Conservation (phyloP, 2,113 vertebrate species). For the Macquaria ambigua region DNA sequence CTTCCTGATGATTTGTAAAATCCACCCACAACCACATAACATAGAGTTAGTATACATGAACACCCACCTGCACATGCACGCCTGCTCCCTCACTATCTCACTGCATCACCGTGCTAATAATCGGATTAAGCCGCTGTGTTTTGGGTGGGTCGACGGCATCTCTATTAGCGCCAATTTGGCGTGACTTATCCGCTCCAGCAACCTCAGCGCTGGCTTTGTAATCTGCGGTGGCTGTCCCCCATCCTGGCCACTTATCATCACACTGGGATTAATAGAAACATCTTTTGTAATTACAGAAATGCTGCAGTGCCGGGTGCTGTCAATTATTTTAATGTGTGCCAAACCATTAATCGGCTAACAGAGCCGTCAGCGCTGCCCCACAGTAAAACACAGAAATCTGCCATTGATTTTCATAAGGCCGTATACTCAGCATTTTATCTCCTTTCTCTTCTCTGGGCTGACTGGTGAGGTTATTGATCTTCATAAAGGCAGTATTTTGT, state of each 20-base stretch:
- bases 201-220: conserved; percentile 56
- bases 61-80: conserved; percentile 21
- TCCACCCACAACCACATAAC: conserved; percentile 18
- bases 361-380: conserved; percentile 57
- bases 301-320: conserved; percentile 64
- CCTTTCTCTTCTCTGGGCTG: conserved; percentile 65
- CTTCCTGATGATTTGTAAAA: conserved; percentile 59
- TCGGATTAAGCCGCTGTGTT: conserved; percentile 75
- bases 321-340: conserved; percentile 79
- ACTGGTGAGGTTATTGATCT: conserved; percentile 77
- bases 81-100: conserved; percentile 8
- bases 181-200: conserved; percentile 70
- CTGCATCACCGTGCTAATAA: conserved; percentile 68
- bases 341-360: conserved; percentile 78
- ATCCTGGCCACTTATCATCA: conserved; percentile 69
- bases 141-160: conserved; percentile 54
- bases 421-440: conserved; percentile 76
- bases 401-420: conserved; percentile 74
- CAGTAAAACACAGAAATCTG: conserved; percentile 82
- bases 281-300: conserved; percentile 78
- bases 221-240: conserved; percentile 48
- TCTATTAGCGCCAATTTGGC: conserved; percentile 77
- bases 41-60: conserved; percentile 2
- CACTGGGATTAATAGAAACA: conserved; percentile 79
- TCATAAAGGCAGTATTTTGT: conserved; percentile 80